phyloP scores from a whole-genome alignment of 2,888 invertebrate species.

The Tipula unca region DNA sequence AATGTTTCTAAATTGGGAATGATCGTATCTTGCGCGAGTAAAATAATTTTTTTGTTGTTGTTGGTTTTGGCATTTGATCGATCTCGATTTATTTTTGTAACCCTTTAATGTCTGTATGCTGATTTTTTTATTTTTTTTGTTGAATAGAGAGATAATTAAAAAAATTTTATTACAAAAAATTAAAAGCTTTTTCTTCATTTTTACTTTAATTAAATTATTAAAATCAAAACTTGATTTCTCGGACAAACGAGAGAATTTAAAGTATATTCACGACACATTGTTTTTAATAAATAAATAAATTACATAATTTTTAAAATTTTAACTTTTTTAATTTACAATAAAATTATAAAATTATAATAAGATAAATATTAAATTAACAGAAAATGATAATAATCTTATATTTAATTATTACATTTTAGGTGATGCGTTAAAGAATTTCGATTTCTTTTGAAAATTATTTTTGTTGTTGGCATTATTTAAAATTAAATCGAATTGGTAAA shows the following conservation, averaged over 20 bases:
- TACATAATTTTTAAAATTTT: not conserved
- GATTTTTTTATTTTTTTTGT: too few species aligned
- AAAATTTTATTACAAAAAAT: not conserved
- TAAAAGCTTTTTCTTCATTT: conserved; percentile 14
- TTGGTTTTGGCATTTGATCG: not conserved
- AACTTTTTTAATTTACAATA: not conserved
- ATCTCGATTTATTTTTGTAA: too few species aligned
- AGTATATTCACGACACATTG: not conserved
- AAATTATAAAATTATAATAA: conserved; percentile 8
- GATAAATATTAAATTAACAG: not conserved
- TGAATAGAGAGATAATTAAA: not conserved
- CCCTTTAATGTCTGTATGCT: not conserved
- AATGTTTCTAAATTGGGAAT: not conserved
- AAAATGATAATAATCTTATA: not conserved
- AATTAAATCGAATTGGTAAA: not conserved
- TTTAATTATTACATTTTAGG: not conserved
- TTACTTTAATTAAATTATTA: not conserved
- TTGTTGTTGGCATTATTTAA: not conserved
- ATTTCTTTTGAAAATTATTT: not conserved
- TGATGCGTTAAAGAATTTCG: not conserved
- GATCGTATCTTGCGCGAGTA: not conserved
- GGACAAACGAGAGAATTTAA: not conserved
- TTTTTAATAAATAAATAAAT: not conserved
- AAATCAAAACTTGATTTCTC: not conserved
- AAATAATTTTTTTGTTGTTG: not conserved